Base-by-base conservation (phyloP, 2,113 vertebrate genomes). In the Setophaga petechia region DNA sequence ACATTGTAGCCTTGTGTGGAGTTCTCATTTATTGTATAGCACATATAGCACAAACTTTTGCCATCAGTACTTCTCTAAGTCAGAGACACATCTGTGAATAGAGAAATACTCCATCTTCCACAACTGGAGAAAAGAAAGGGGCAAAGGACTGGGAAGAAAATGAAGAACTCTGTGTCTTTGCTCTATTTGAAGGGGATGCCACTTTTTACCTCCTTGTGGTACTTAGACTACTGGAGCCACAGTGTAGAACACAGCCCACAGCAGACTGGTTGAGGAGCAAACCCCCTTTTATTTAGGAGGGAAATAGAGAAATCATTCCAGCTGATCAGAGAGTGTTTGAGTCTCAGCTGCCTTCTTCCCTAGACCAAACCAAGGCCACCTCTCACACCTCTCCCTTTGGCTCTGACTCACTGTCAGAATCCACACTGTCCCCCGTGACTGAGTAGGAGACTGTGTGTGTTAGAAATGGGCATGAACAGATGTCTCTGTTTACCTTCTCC, bases 351-450 rank as follows among this genome's bases (percentile, higher is more conserved):
- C 52, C 52, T 83, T 49, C 67, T 69, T 77, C 84, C 73, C 22
- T 8, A 81, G 95, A 80, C 90, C 76, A 68, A 67, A 92, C 79
- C 73, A 88, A 73, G 86, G 86, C 24, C 83, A 89, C 73, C 68
- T 72, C 93, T 96, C 95, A 31, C 76, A 84, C 65, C 58, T 93
- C 88, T 89, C 81, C 72, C 73, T 35, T 77, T 59, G 71, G 78
- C 73, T 83, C 73, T 97, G 96, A 97, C 37, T 97, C 95, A 97
- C 73, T 55, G 33, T 86, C 88, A 84, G 74, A 63, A 93, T 67
- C 88, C 67, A 46, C 83, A 15, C 74, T 67, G 77, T 82, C 51
- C 92, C 90, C 92, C 55, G 11, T 91, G 83, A 67, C 91, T 89
- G 93, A 94, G 92, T 76, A 51, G 94, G 96, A 95, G 95, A 31